Conservation (phyloP, 2,888 invertebrate genomes). For the Gibbula magus region DNA sequence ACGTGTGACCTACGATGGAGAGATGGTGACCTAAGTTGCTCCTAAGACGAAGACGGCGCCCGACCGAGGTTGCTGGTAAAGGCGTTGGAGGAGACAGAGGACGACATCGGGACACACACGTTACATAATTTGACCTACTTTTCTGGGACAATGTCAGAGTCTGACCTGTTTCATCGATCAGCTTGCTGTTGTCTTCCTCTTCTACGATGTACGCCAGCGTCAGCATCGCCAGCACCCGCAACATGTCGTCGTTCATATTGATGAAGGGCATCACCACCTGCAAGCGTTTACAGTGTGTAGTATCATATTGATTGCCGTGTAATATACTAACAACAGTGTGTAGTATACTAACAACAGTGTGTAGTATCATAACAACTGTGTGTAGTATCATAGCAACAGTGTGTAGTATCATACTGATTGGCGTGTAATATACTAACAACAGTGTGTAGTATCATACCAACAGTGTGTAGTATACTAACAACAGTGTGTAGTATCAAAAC, state of each 20-base stretch:
- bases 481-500: too few species aligned
- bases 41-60: neutral
- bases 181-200: slow-evolving; percentile 61
- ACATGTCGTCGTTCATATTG: slow-evolving; percentile 65
- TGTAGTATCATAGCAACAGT: too few species aligned
- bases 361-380: too few species aligned
- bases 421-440: too few species aligned
- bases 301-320: too few species aligned
- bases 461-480: too few species aligned
- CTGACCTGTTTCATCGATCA: slow-evolving; percentile 66
- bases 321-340: too few species aligned
- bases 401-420: too few species aligned
- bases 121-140: slow-evolving; percentile 5
- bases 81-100: slow-evolving; percentile 1
- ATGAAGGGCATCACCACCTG: slow-evolving; percentile 65
- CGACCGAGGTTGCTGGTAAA: neutral
- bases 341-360: too few species aligned
- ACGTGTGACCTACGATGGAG: neutral
- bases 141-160: neutral
- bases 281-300: neutral
- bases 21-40: neutral
- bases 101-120: slow-evolving; percentile 3
- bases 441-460: too few species aligned
- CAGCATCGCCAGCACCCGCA: slow-evolving; percentile 65
- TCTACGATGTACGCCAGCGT: slow-evolving; percentile 67